A percentile compares a stretch with the other conserved stretches of the same genome.
These are phyloP conservation scores for Leucozona laternaria DNA, from an alignment of 2,888 invertebrate genomes.

Conservation along the genomic window DNA sequence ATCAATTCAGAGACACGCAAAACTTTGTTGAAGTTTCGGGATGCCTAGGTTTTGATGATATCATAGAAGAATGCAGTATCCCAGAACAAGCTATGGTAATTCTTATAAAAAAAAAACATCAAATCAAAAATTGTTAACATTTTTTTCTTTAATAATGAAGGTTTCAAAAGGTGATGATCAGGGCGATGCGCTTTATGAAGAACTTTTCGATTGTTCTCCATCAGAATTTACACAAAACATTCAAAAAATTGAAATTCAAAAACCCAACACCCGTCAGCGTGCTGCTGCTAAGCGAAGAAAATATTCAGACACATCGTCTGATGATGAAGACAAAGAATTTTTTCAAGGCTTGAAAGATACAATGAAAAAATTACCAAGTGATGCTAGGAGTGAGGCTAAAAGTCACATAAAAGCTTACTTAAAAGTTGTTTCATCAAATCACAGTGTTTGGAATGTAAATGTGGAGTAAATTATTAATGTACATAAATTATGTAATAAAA, in stretches of 20 bases:
- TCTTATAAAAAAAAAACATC: neutral
- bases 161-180: neutral
- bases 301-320: neutral
- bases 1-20: neutral
- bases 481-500: neutral
- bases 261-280: neutral
- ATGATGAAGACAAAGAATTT: conserved; percentile 15
- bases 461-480: neutral
- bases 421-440: conserved; percentile 17
- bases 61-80: conserved; percentile 1
- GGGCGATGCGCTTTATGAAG: conserved; percentile 1
- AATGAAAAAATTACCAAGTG: conserved; percentile 15
- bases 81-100: neutral
- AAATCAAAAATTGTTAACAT: neutral
- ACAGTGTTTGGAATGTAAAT: neutral
- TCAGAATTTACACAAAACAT: conserved; percentile 2
- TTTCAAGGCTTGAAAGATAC: neutral
- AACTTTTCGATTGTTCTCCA: conserved; percentile 20
- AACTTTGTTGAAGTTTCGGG: neutral
- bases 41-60: neutral
- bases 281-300: neutral
- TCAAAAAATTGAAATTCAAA: neutral
- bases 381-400: neutral
- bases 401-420: conserved; percentile 20
- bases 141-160: neutral